Evolutionary conservation across 2,113 vertebrate species (phyloP).

Genomic region (Peucedramus taeniatus): DNA sequence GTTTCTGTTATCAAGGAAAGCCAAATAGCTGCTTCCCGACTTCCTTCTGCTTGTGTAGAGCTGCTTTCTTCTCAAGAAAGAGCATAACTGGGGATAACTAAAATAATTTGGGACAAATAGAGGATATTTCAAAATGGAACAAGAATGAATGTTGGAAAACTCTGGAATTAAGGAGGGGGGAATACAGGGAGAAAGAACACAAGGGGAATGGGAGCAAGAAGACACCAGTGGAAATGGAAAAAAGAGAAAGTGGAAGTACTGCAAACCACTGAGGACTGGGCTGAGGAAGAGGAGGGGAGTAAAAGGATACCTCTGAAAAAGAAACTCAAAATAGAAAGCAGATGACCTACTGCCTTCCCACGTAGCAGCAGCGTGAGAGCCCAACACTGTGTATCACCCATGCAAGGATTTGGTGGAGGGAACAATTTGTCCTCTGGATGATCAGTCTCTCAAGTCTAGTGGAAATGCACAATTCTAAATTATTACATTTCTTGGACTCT

Average conservation of each 20-base stretch:
- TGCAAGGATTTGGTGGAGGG: background rate
- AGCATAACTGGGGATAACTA: background rate
- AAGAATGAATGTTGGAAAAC: background rate
- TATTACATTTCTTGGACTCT: background rate
- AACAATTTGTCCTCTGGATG: background rate
- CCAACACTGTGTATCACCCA: background rate
- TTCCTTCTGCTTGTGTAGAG: background rate
- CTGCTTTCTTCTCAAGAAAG: background rate
- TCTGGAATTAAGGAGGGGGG: background rate
- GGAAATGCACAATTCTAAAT: background rate
- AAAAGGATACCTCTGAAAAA: slow-evolving; percentile 28
- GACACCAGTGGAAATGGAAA: background rate
- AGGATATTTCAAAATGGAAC: background rate
- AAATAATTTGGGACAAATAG: background rate
- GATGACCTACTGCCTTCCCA: background rate
- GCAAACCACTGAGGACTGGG: background rate
- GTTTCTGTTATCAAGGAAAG: background rate
- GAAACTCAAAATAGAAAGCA: background rate
- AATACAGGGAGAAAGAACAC: background rate
- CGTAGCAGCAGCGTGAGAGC: background rate
- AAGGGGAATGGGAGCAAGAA: background rate
- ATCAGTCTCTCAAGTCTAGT: background rate
- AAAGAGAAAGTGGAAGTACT: background rate
- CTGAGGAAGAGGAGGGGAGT: background rate
- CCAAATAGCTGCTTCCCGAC: background rate